These are phyloP conservation scores for Samia ricini DNA, from an alignment of 1,140 invertebrate species.

Conservation along the genomic window DNA sequence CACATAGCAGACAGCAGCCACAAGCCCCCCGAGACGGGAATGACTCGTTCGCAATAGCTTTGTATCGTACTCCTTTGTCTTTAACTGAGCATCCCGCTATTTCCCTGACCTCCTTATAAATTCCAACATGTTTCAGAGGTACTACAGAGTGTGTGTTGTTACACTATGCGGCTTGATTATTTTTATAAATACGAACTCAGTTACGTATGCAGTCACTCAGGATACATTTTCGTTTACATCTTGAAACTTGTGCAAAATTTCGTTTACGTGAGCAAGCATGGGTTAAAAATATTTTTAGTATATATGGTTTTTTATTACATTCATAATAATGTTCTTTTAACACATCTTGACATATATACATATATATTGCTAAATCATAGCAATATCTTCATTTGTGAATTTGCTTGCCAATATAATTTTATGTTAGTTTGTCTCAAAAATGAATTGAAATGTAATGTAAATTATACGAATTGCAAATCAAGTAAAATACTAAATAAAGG, in stretches of 20 bases:
- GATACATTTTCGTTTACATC: background rate
- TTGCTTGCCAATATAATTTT: no score
- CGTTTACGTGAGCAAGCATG: background rate
- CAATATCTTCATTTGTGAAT: no score
- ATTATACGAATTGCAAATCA: no score
- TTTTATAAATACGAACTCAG: constrained; percentile 15
- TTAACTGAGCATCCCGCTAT: constrained; percentile 38
- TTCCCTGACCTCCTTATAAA: constrained; percentile 31
- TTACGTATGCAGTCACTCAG: background rate
- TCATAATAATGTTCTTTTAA: no score
- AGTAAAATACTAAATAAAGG: no score
- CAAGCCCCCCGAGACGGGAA: constrained; percentile 41
- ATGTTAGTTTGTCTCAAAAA: no score
- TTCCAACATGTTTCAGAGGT: constrained; percentile 29
- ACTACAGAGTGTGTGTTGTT: constrained; percentile 2
- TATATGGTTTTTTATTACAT: no score
- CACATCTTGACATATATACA: no score
- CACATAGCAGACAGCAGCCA: constrained; percentile 36
- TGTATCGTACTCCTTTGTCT: constrained; percentile 43
- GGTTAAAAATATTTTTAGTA: no score
- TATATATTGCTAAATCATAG: no score
- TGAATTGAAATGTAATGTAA: no score
- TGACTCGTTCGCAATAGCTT: constrained; percentile 43
- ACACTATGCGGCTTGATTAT: constrained; percentile 17
- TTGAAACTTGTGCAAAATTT: background rate